Evolutionary conservation across 2,888 invertebrate species (phyloP).

Genomic region (Dynastes maya): DNA sequence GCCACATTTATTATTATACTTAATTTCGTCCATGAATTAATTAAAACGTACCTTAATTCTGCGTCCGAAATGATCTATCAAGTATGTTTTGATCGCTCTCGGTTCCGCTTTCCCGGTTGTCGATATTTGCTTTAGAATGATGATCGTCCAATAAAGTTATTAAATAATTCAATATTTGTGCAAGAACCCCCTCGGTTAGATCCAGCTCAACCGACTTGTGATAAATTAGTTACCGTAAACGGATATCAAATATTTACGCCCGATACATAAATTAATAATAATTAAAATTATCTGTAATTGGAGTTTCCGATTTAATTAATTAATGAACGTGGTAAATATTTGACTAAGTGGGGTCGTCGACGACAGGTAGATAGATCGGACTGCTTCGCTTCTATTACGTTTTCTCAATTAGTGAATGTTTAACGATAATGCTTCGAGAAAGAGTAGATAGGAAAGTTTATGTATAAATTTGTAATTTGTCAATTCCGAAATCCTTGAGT

Average conservation of each 20-base stretch:
- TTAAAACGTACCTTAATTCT: too few species aligned
- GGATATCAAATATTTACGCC: conserved; percentile 29
- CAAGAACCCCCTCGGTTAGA: background rate
- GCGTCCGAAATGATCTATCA: too few species aligned
- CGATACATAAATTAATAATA: conserved; percentile 19
- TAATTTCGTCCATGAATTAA: too few species aligned
- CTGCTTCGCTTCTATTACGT: too few species aligned
- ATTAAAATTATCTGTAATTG: conserved; percentile 22
- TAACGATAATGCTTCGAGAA: background rate
- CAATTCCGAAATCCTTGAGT: too few species aligned
- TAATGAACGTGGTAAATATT: conserved; percentile 18
- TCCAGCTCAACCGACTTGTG: background rate
- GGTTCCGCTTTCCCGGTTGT: too few species aligned
- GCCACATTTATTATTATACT: too few species aligned
- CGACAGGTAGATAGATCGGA: too few species aligned
- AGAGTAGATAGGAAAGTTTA: too few species aligned
- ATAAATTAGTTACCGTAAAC: conserved; percentile 29
- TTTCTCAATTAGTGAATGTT: too few species aligned
- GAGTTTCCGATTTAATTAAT: conserved; percentile 18
- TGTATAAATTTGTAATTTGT: too few species aligned
- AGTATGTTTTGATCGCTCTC: too few species aligned
- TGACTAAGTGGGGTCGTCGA: background rate
- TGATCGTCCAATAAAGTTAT: conserved; percentile 14
- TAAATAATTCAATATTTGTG: conserved; percentile 21
- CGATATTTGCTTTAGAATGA: background rate